Conservation (phyloP, 2,797 vertebrate genomes). For the Sebastes iracundus region DNA sequence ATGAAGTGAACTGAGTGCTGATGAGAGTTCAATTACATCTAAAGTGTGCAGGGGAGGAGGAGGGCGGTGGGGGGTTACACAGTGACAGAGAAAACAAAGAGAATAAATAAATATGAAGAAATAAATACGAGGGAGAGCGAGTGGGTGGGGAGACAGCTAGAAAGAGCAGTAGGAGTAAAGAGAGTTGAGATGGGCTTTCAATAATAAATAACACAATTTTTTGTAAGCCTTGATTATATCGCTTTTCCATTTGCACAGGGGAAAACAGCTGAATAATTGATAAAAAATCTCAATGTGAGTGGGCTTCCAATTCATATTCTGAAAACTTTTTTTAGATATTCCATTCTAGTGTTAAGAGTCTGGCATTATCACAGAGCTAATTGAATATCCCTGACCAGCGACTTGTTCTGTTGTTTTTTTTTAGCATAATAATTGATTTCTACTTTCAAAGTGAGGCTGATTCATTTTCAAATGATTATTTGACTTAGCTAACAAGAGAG, state of each 20-base stretch:
- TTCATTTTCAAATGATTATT: neutral
- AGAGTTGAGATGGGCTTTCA: constrained; percentile 14
- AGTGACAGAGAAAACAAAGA: constrained; percentile 41
- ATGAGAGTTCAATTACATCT: constrained; percentile 57
- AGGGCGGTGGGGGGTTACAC: neutral
- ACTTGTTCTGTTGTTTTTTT: neutral
- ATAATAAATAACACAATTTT: constrained; percentile 47
- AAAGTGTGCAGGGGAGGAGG: constrained; percentile 20
- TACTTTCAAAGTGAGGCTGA: neutral
- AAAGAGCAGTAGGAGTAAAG: constrained; percentile 9
- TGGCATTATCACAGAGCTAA: constrained; percentile 8
- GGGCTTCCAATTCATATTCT: constrained; percentile 22
- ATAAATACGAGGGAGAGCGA: constrained; percentile 10
- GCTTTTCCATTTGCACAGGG: constrained; percentile 42
- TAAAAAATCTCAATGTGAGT: constrained; percentile 33
- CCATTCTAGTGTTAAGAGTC: constrained; percentile 13
- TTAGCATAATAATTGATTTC: neutral
- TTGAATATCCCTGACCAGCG: neutral
- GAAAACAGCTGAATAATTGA: constrained; percentile 68
- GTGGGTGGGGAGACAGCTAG: constrained; percentile 19
- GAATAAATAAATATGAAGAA: constrained; percentile 49
- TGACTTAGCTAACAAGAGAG: neutral
- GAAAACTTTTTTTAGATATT: constrained; percentile 18
- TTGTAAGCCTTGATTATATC: constrained; percentile 37
- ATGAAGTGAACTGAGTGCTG: constrained; percentile 40